These are phyloP conservation scores for Eupithecia exiguata DNA, from an alignment of 2,888 invertebrate species.

Conservation along the genomic window DNA sequence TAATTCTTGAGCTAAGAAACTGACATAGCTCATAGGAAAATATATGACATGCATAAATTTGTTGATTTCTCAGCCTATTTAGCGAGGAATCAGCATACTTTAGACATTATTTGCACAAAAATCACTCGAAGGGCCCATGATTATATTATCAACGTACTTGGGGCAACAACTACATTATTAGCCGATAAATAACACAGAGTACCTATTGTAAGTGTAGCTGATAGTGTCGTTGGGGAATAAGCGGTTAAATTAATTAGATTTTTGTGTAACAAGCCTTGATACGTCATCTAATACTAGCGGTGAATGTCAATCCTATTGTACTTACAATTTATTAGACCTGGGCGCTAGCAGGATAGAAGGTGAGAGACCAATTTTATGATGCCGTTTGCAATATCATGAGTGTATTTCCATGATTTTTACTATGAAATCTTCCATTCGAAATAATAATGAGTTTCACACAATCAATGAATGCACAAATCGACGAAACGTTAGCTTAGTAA, in stretches of 20 bases:
- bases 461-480: not conserved
- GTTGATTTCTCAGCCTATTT: not conserved
- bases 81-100: not conserved
- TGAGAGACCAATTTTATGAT: not conserved
- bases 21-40: not conserved
- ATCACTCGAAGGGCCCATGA: not conserved
- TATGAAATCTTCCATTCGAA: not conserved
- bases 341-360: not conserved
- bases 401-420: conserved; percentile 1
- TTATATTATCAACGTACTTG: not conserved
- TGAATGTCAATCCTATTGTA: conserved; percentile 43
- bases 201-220: conserved; percentile 8
- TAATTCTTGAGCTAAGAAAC: not conserved
- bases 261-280: conserved; percentile 48
- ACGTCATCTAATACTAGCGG: conserved; percentile 60
- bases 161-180: not conserved
- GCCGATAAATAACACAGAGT: not conserved
- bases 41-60: not conserved
- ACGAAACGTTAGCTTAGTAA: not conserved
- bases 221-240: conserved; percentile 6
- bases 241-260: conserved; percentile 36
- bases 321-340: conserved; percentile 19
- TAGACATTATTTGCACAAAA: not conserved
- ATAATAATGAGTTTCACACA: not conserved
- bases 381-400: conserved; percentile 1